Conservation (phyloP, 1,140 invertebrate species). For the Aphelinus certus region DNA sequence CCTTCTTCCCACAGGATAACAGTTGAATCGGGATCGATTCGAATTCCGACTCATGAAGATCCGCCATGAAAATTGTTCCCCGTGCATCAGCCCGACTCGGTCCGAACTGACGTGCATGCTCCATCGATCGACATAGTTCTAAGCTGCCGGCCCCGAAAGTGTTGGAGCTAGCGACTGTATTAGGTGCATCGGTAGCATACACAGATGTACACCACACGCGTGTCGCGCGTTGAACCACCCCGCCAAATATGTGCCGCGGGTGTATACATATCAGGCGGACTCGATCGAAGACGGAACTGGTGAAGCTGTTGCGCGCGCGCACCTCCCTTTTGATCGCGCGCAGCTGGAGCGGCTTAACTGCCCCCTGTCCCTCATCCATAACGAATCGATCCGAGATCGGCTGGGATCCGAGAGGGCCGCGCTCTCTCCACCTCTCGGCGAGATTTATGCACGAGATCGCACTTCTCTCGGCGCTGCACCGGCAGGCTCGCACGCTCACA, state of each 20-base stretch:
- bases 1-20: too few relatives aligned
- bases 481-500: slow-evolving; percentile 3
- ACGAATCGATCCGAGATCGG: slow-evolving; percentile 54
- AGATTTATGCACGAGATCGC: slow-evolving; percentile 43
- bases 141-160: too few relatives aligned
- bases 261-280: slow-evolving; percentile 45
- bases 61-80: too few relatives aligned
- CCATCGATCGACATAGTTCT: too few relatives aligned
- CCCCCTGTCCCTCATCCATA: slow-evolving; percentile 50
- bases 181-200: too few relatives aligned
- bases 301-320: slow-evolving; percentile 45
- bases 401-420: slow-evolving; percentile 41
- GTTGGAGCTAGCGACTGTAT: too few relatives aligned
- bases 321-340: slow-evolving; percentile 44
- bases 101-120: too few relatives aligned
- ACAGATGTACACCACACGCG: too few relatives aligned
- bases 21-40: too few relatives aligned
- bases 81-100: too few relatives aligned
- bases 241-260: not conserved
- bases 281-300: slow-evolving; percentile 51
- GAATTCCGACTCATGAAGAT: too few relatives aligned
- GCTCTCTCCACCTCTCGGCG: not conserved
- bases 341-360: slow-evolving; percentile 42
- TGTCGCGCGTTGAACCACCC: not conserved
- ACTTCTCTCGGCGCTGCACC: not conserved